Evolutionary conservation across 2,113 vertebrate species (phyloP), one percentile per base, ranked within the genome.

Genomic region (Blennius ocellaris): DNA sequence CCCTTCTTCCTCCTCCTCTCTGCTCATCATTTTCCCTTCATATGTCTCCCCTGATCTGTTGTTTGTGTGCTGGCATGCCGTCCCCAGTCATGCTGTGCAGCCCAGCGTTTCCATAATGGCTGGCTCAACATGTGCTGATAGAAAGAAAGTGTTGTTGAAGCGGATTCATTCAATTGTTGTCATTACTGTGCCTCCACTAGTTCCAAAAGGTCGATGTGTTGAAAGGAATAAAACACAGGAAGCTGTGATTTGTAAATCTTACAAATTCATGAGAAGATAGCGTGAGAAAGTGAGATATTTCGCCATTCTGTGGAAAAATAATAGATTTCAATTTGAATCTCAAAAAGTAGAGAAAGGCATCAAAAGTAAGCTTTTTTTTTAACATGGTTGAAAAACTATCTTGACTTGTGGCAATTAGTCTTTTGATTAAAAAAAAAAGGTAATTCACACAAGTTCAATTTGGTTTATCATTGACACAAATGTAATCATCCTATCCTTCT

Each of bases 31-130:
- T 21, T 17, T 10, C 7, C 36, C 9, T 39, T 30, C 21, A 30
- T n/a, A 41, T 60, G 36, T 59, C 16, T 5, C 30, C 15, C 58
- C 5, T 57, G 60, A 66, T 52, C 40, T 67, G 51, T 81, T 67
- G 51, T 81, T 16, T 50, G 45, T 73, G 38, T n/a, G 36, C 41
- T 6, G 47, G 48, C 57, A 11, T 2, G 12, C 41, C 11, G 14
- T 30, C 21, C 21, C 21, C 21, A 30, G 21, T 30, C 21, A 30
- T 30, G 21, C 21, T 30, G 21, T 4, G 21, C 21, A 30, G 21
- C 21, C 21, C 45, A 51, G 53, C 65, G 48, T 36, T 43, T 43
- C 7, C 6, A 43, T 10, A 43, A 43, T 43, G 41, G 2, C 21
- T 30, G 21, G 21, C 21, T 30, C 21, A 30, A 30, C 21, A 30